Percentiles rank a stretch among this genome's conserved stretches.
These are phyloP conservation scores for Oasisia sp. DNA, from an alignment of 2,888 invertebrate genomes.

Conservation along the genomic window DNA sequence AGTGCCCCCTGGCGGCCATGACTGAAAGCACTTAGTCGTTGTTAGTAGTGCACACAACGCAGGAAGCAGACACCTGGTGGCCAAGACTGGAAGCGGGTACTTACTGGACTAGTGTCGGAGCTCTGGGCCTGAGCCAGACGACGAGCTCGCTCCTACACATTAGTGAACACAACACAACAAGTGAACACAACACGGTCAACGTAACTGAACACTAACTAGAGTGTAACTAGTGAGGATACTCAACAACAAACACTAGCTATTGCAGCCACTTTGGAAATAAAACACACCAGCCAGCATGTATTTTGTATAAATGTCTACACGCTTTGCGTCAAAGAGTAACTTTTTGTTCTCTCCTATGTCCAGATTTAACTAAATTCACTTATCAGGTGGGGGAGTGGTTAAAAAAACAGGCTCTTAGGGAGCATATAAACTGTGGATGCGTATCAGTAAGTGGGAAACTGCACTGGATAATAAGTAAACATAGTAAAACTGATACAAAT, in stretches of 20 bases:
- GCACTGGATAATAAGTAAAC: background rate
- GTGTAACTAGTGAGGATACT: background rate
- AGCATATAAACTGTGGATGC: background rate
- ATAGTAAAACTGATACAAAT: background rate
- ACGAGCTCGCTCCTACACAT: slow-evolving; percentile 37
- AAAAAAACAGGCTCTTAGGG: too few species aligned
- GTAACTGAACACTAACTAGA: background rate
- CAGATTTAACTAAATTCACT: too few species aligned
- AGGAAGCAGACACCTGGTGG: slow-evolving; percentile 9
- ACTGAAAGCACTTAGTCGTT: background rate
- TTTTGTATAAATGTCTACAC: too few species aligned
- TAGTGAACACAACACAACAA: slow-evolving; percentile 22
- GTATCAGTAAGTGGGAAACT: background rate
- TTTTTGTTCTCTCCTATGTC: too few species aligned
- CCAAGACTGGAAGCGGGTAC: slow-evolving; percentile 20
- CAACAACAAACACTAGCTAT: too few species aligned
- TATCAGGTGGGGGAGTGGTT: too few species aligned
- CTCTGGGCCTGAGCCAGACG: slow-evolving; percentile 34
- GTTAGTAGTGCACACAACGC: background rate
- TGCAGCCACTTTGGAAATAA: too few species aligned
- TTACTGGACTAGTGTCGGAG: slow-evolving; percentile 38
- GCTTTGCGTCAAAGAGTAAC: too few species aligned
- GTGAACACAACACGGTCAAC: background rate
- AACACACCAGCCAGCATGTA: too few species aligned
- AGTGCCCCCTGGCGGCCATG: background rate